Evolutionary conservation across 2,888 invertebrate species (phyloP), one percentile per base, ranked within the genome.

Genomic region (Carcina quercana): DNA sequence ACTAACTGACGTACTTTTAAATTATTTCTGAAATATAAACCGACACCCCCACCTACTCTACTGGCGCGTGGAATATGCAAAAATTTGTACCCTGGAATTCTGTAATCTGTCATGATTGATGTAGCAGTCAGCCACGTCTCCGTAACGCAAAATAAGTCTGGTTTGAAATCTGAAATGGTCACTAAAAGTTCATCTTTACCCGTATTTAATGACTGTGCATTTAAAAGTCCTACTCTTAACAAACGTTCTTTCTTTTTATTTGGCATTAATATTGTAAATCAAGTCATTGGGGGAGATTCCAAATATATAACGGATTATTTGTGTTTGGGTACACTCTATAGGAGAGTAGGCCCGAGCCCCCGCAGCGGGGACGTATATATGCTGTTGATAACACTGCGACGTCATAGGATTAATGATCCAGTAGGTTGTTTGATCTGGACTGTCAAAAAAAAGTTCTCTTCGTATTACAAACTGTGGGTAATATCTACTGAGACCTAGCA

Each of bases 91-190:
- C 32, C 32, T 4, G 11, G 7, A n/a, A 27, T 8, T 22, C n/a
- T 14, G n/a, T 27, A 32, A 3, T 8, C 11, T 7, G 26, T 13
- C 5, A 32, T 4, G 10, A 21, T 21, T 3, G 32, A 32, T 2
- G 7, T 12, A 8, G 27, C 28, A 24, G 22, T 21, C 14, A 33
- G 10, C 26, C 33, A 15, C 3, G 33, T 33, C 14, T 33, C 33
- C 3, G 33, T 28, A 4, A 28, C 19, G 7, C 24, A 13, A 1
- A 20, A 11, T 15, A 30, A 15, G 11, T 30, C 30, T 14, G 28
- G 28, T 2, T n/a, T 21, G 13, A 14, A 6, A 5, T n/a, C 10
- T 8, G 17, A n/a, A 2, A 33, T 13, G 13, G 33, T 33, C 15
- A 19, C 12, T 8, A 24, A 3, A 5, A 33, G 13, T 8, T 33